These are phyloP conservation scores for Apis cerana DNA, from an alignment of 1,140 invertebrate species.

Conservation along the genomic window DNA sequence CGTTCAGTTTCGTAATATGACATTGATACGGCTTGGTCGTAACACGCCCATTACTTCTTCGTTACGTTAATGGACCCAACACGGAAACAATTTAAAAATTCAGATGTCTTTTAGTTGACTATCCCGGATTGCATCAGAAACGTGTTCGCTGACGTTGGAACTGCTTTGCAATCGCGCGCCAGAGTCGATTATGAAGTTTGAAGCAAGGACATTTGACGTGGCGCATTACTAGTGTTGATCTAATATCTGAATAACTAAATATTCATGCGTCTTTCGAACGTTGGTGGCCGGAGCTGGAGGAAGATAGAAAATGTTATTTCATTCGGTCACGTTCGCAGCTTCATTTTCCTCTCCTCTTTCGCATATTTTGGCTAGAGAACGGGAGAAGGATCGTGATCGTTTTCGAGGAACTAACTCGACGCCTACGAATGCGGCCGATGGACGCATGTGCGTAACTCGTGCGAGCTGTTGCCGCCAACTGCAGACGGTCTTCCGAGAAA, in stretches of 20 bases:
- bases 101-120: constrained; percentile 50
- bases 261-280: constrained; percentile 52
- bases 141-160: constrained; percentile 43
- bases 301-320: background rate
- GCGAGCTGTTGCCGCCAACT: background rate
- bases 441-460: background rate
- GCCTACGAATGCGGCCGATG: background rate
- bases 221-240: constrained; percentile 49
- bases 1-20: constrained; percentile 30
- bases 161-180: constrained; percentile 32
- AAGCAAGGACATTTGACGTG: constrained; percentile 53
- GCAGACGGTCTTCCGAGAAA: constrained; percentile 49
- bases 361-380: background rate
- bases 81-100: constrained; percentile 61
- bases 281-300: background rate
- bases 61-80: constrained; percentile 43
- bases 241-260: constrained; percentile 60
- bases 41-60: constrained; percentile 44
- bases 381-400: background rate
- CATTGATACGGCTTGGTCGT: constrained; percentile 29
- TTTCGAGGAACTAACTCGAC: background rate
- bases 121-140: constrained; percentile 59
- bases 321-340: background rate
- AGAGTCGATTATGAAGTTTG: constrained; percentile 50
- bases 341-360: background rate